phyloP scores from a whole-genome alignment of 2,113 vertebrate species.

The Gymnogyps californianus region DNA sequence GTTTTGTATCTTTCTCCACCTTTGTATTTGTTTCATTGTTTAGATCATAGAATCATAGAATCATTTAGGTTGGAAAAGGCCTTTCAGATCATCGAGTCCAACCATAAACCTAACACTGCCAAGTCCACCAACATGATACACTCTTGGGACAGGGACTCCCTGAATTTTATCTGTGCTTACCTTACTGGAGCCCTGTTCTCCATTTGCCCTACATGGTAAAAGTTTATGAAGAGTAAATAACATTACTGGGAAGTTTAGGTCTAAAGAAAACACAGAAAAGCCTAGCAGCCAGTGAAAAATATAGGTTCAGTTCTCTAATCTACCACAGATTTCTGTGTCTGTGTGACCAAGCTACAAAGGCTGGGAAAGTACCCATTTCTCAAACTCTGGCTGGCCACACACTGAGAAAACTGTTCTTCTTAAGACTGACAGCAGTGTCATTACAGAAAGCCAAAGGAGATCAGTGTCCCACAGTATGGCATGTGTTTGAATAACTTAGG shows the following conservation, averaged over 20 bases:
- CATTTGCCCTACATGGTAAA: neutral
- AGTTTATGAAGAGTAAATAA: neutral
- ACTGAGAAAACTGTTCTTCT: neutral
- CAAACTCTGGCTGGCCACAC: neutral
- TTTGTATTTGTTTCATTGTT: neutral
- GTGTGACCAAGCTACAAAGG: neutral
- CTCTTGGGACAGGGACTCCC: neutral
- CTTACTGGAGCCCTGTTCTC: neutral
- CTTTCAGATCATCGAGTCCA: neutral
- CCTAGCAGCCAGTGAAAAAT: neutral
- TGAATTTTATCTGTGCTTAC: neutral
- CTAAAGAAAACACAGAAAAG: neutral
- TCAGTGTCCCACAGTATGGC: neutral
- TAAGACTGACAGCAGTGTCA: neutral
- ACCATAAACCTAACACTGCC: neutral
- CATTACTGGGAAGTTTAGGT: neutral
- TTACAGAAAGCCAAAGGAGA: neutral
- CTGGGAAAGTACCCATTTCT: neutral
- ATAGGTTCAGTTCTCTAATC: neutral
- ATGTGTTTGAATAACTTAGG: neutral
- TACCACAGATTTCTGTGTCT: neutral
- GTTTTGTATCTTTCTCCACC: neutral
- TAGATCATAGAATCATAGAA: neutral
- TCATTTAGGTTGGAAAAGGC: neutral
- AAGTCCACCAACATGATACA: neutral